A percentile compares a stretch with the other conserved stretches of the same genome.
phyloP scores from a whole-genome alignment of 2,113 vertebrate genomes.

The Aegithalos caudatus region DNA sequence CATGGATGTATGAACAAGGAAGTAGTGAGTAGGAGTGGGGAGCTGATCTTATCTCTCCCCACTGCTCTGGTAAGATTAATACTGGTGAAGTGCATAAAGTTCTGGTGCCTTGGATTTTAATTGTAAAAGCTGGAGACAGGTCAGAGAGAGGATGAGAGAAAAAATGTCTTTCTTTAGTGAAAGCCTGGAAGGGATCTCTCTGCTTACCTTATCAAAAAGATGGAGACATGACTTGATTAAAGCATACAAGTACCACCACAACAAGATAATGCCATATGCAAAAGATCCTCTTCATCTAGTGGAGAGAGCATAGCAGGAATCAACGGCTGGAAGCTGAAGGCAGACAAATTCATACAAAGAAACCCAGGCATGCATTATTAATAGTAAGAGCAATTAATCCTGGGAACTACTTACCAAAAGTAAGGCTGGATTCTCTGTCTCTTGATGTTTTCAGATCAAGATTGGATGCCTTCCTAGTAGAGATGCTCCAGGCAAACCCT shows the following conservation, averaged over 20 bases:
- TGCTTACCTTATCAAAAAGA: conserved; percentile 44
- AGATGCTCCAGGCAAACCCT: conserved; percentile 36
- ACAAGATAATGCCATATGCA: conserved; percentile 35
- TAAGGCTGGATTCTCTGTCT: conserved; percentile 27
- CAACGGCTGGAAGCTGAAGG: conserved; percentile 30
- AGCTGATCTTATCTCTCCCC: conserved; percentile 33
- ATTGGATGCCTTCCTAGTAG: conserved; percentile 55
- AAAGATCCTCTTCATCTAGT: conserved; percentile 47
- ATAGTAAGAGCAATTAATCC: conserved; percentile 58
- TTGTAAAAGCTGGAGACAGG: conserved; percentile 26
- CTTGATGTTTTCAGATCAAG: conserved; percentile 62
- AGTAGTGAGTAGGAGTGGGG: conserved; percentile 24
- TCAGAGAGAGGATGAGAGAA: conserved; percentile 47
- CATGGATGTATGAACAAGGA: conserved; percentile 12
- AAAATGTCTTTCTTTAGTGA: conserved; percentile 26
- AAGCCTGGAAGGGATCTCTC: conserved; percentile 40
- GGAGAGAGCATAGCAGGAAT: conserved; percentile 31
- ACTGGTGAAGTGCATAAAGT: not conserved
- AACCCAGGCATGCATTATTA: conserved; percentile 60
- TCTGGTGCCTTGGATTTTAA: not conserved
- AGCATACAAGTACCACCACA: conserved; percentile 14
- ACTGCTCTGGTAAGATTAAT: not conserved
- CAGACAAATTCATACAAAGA: conserved; percentile 46
- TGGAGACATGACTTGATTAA: conserved; percentile 36
- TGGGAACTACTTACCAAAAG: conserved; percentile 58